Conservation (phyloP, 1,140 invertebrate genomes). For the Drosophila setifemur region DNA sequence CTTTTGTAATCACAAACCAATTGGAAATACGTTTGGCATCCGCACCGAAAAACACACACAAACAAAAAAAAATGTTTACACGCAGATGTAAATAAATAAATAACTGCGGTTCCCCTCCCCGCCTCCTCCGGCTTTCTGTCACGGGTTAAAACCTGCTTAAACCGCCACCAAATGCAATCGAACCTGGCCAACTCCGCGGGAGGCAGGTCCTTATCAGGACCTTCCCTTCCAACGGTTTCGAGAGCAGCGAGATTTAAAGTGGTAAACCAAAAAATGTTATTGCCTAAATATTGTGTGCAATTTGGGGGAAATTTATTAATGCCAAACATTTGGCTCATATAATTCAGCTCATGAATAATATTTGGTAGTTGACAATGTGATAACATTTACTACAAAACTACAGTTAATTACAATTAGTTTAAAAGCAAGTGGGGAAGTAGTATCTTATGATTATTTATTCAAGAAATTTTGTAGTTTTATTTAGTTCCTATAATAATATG, state of each 20-base stretch:
- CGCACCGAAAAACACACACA: conserved; percentile 6
- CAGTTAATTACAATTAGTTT: no score
- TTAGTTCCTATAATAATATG: no score
- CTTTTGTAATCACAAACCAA: conserved; percentile 78
- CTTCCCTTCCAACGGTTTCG: not conserved
- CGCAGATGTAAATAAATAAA: conserved; percentile 47
- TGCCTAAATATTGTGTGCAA: no score
- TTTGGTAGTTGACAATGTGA: no score
- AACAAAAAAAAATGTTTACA: conserved; percentile 35
- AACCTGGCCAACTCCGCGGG: conserved; percentile 15
- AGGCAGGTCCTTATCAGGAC: conserved; percentile 8
- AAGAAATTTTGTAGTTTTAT: no score
- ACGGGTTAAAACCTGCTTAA: conserved; percentile 26
- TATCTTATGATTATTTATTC: no score
- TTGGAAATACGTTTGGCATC: conserved; percentile 62
- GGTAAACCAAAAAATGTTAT: not conserved
- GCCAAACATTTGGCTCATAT: no score
- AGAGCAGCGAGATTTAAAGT: conserved; percentile 18
- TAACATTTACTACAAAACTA: no score
- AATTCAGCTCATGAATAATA: no score
- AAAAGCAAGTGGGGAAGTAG: no score
- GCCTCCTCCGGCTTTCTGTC: not conserved
- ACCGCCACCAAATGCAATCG: conserved; percentile 1
- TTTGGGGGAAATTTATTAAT: no score
- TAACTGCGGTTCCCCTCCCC: conserved; percentile 27